phyloP scores from a whole-genome alignment of 2,113 vertebrate species.

The Scartelaos histophorus region DNA sequence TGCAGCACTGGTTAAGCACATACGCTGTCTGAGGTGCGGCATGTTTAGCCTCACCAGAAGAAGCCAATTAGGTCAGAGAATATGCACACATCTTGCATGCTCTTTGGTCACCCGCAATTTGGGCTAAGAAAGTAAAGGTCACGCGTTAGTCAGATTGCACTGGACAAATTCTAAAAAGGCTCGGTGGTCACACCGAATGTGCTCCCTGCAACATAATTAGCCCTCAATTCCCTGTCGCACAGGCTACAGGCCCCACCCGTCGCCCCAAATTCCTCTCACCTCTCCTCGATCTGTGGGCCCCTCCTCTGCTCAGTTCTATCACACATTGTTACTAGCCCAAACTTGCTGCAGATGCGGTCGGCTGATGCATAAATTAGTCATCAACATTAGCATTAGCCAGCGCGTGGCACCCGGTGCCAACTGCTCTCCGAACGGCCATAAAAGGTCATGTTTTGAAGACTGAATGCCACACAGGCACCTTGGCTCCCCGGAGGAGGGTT shows the following conservation, averaged over 20 bases:
- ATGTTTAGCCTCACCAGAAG: conserved; percentile 35
- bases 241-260: conserved; percentile 60
- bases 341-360: conserved; percentile 70
- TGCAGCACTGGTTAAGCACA: neutral
- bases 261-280: conserved; percentile 74
- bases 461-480: conserved; percentile 99
- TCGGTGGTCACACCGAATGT: conserved; percentile 73
- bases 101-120: conserved; percentile 68
- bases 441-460: conserved; percentile 99
- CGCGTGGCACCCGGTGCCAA: conserved; percentile 91
- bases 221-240: conserved; percentile 68
- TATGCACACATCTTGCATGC: conserved; percentile 73
- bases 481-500: conserved; percentile 96
- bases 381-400: conserved; percentile 93
- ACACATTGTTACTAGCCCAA: conserved; percentile 64
- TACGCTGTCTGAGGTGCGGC: conserved; percentile 13
- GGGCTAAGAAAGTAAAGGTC: conserved; percentile 72
- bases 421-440: conserved; percentile 98
- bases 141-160: conserved; percentile 72
- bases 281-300: conserved; percentile 53
- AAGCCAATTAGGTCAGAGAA: conserved; percentile 63
- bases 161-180: conserved; percentile 76
- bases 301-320: conserved; percentile 37
- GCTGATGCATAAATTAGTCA: conserved; percentile 94
- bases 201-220: conserved; percentile 80